Percentiles rank a stretch among this genome's conserved stretches.
These are phyloP conservation scores for Drosophila trapezifrons DNA, from an alignment of 1,140 invertebrate species.

Conservation along the genomic window DNA sequence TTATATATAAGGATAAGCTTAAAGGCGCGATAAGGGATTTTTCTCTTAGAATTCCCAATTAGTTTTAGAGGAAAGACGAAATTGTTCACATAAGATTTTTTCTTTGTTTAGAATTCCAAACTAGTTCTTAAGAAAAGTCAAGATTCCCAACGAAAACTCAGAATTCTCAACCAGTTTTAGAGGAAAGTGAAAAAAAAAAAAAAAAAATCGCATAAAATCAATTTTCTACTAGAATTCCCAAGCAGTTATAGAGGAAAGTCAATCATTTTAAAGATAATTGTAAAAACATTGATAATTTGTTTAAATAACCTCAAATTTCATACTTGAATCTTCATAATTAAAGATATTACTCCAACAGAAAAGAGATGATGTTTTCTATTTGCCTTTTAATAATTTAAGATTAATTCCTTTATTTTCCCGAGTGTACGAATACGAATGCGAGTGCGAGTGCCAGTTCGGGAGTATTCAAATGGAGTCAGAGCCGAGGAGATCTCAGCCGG, in stretches of 20 bases:
- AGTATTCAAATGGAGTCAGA: slow-evolving; percentile 72
- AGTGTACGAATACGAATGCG: slow-evolving; percentile 15
- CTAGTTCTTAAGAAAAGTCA: no score
- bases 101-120: no score
- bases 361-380: background rate
- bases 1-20: background rate
- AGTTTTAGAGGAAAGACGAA: no score
- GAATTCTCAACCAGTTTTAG: background rate
- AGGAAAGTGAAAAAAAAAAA: accelerated
- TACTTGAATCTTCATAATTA: background rate
- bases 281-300: no score
- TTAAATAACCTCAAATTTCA: background rate
- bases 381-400: background rate
- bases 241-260: background rate
- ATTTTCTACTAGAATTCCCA: background rate
- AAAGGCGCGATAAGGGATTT: no score
- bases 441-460: slow-evolving; percentile 40
- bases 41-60: no score
- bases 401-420: background rate
- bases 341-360: background rate
- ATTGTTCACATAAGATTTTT: no score
- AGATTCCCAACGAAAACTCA: background rate
- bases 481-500: slow-evolving; percentile 53
- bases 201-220: background rate
- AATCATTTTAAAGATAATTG: background rate